Base-by-base conservation (phyloP, 1,140 invertebrate genomes). In the Apocrypta bakeri region DNA sequence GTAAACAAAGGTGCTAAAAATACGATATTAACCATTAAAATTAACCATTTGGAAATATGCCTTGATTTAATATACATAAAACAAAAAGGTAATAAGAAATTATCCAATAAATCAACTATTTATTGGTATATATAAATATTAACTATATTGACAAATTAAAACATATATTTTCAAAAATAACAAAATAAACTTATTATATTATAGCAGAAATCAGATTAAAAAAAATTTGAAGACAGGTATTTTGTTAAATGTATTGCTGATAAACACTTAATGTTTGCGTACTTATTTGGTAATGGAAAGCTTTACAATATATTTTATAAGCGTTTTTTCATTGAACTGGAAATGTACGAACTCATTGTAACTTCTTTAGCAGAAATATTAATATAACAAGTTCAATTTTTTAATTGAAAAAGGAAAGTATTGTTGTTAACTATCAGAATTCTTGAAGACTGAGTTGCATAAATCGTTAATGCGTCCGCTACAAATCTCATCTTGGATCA, bases 361-460 rank as follows among this genome's bases (percentile, higher is more conserved):
- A 75, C 12, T 27, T 75, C 42, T 61, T 56, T 75, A 61, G 12
- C 9, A 61, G 8, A 31, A 61, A n/a, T 75, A 17, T 61, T 17
- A 56, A 75, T 27, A 71, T 75, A 74, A 37, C 21, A 17, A 64
- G 21, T 24, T 76, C 8, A 37, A 63, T 64, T 64, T 63, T 76
- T 21, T 64, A 37, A 27, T 37, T 64, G 33, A 29, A 64, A 64
- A 64, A 63, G 63, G 74, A 74, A 74, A 74, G 72, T 74, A 74
- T 56, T 64, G 29, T 76, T 76, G 74, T 76, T 76, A 63, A 76
- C 74, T 63, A 7, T 63, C 74, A 37, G 48, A 76, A 76, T 76
- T 63, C 31, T 76, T 76, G 29, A 76, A 76, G 74, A 76, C 74
- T 76, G 74, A 76, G 74, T 76, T 76, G 74, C 74, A 76, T 76